Base-by-base conservation (phyloP, 2,888 invertebrate genomes). In the Pteria penguin region DNA sequence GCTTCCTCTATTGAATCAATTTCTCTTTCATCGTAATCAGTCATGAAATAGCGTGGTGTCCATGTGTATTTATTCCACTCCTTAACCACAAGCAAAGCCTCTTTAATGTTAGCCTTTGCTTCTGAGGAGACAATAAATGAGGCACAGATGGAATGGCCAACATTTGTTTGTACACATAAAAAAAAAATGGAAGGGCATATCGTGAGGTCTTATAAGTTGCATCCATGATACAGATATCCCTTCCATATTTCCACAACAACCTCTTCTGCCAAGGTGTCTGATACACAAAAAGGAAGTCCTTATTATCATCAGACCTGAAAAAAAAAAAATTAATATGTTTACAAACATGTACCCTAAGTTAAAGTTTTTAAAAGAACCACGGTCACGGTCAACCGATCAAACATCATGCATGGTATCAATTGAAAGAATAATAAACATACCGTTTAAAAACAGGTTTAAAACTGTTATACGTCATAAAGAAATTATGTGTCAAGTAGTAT, bases 91-190 rank as follows among this genome's bases (percentile, higher is more conserved):
- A 4, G 18, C 29, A 67, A 55, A 5, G 11, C 54, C 31, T 67
- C 67, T 24, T 18, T 14, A 29, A 67, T 67, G 11, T n/a, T n/a
- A 14, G 11, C 18, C 24, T 67, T 52, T 5, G n/a, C 32, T 67
- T 57, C 67, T 2, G 29, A 29, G n/a, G 67, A 8, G n/a, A 29
- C n/a, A 27, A 57, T 29, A 22, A 67, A 67, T 14, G 67, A 67
- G 5, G 31, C 67, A 55, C 11, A 24, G n/a, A 57, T 55, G 29
- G 32, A 29, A 32, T 32, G 32, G n/a, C 67, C 67, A 29, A 67
- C 55, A 22, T 67, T 57, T 14, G 67, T 67, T 18, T 54, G 54
- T n/a, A 67, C 67, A 29, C 67, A 67, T n/a, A 67, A 29, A n/a
- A 67, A 32, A 67, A 57, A 11, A 67, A 32, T n/a, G 67, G 55